Evolutionary conservation across 2,888 invertebrate species (phyloP), one percentile per base, ranked within the genome.

Genomic region (Poecilus cupreus): DNA sequence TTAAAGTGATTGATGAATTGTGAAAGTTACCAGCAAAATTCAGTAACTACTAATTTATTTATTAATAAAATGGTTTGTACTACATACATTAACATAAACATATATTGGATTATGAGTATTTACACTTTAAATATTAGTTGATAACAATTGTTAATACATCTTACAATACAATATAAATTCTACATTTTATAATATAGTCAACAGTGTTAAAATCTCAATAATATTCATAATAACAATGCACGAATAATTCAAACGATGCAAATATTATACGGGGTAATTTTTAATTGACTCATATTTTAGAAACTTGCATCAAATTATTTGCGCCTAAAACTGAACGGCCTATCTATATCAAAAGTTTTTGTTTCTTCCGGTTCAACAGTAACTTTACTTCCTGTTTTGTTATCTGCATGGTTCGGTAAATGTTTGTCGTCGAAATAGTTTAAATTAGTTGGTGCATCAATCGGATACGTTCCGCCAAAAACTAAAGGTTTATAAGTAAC

Each of bases 381-480:
- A 5, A 68, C 16, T 6, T 68, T 82, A 85, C 84, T 20, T 32
- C 39, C 39, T 57, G 11, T 57, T 57, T 39, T 74, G 6, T 13
- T 13, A 54, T 32, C 51, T 6, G 46, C 8, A 83, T 11, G 3
- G 18, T 51, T 51, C 4, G 18, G 5, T 51, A 51, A 13, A 51
- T 51, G 1, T 68, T 68, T 22, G 18, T 18, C 16, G 0, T 37
- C 64, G 37, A 11, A 39, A 18, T 60, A 22, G n/a, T 43, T 22
- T 51, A 49, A 51, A 81, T 83, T 85, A 37, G 88, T 88, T 26
- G 96, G 96, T 86, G 92, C 92, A 88, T 96, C 96, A 84, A 97
- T 96, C 3, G 96, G 96, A 90, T 92, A 97, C 2, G 96, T 97
- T 76, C 96, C 96, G 85, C 96, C 95, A 88, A 96, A 96, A 82